Evolutionary conservation across 1,140 invertebrate species (phyloP), one percentile per base, ranked within the genome.

Genomic region (Neodiprion lecontei): DNA sequence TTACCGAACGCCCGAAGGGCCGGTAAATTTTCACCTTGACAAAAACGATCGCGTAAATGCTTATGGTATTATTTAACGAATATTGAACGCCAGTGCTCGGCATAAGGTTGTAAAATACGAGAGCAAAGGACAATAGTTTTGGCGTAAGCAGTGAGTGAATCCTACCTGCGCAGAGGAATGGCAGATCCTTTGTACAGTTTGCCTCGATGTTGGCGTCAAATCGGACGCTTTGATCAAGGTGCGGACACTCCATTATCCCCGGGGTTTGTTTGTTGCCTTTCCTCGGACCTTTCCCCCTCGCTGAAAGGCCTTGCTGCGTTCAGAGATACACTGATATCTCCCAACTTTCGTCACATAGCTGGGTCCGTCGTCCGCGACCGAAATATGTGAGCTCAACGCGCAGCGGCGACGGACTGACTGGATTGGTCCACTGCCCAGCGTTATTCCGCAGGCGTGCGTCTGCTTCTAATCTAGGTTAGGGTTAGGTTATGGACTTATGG

Each of bases 181-280:
- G 79, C 74, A 82, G 79, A 78, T 84, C 83, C 78, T 84, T 84
- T 50, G 80, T 78, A 77, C 81, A 79, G 77, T 78, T 82, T 61
- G 82, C 84, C 82, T 86, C 85, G 80, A 89, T 87, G 83, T 89
- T 84, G 85, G 88, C 83, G 81, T 86, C 87, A 81, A 90, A 86
- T 82, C 89, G 90, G 80, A 91, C 88, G 87, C 90, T 89, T 86
- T 90, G 89, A 85, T 87, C 88, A 78, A 91, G 89, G 87, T 91
- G 90, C 81, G 89, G 87, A 86, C 90, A 91, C 89, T 91, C 90
- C 91, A 91, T 91, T 86, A 86, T 86, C 79, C 69, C 77, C 79
- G 53, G 11, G 53, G 11, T 61, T 14, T 14, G 11, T 61, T 61
- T 61, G n/a, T 61, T 40, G 28, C 28, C 28, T 61, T 61, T 14